A percentile compares a stretch with the other conserved stretches of the same genome.
Evolutionary conservation across 1,140 invertebrate genomes (phyloP).

Genomic region (Cotesia vestalis): DNA sequence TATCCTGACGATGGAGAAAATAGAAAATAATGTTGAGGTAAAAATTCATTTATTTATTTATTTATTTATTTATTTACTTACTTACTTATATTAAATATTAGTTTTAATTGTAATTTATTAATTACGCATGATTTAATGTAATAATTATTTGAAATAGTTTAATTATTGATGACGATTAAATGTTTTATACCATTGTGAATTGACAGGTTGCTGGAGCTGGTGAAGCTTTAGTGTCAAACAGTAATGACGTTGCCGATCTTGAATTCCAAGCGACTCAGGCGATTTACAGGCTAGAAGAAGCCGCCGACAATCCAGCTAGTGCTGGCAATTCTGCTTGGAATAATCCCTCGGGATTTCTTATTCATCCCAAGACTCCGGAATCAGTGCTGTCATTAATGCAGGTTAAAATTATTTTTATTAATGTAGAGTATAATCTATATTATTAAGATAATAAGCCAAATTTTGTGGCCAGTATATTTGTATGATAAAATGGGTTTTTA

Average conservation of each 20-base stretch:
- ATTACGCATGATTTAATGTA: background rate
- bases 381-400: constrained; percentile 63
- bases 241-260: constrained; percentile 64
- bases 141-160: constrained; percentile 1
- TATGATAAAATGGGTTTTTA: too few relatives aligned
- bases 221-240: constrained; percentile 43
- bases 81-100: too few relatives aligned
- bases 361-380: constrained; percentile 54
- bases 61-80: too few relatives aligned
- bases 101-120: too few relatives aligned
- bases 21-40: constrained; percentile 58
- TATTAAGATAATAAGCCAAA: too few relatives aligned
- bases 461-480: too few relatives aligned
- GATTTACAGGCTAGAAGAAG: constrained; percentile 72
- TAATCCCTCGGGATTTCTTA: constrained; percentile 60
- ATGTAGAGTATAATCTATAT: too few relatives aligned
- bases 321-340: constrained; percentile 63
- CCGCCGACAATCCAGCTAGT: constrained; percentile 66
- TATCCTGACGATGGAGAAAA: constrained; percentile 58
- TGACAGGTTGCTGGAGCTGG: constrained; percentile 61
- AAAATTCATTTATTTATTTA: too few relatives aligned
- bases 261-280: constrained; percentile 75
- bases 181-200: constrained; percentile 40
- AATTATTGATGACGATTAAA: constrained; percentile 13
- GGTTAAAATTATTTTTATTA: constrained; percentile 47